Conservation (phyloP, 2,888 invertebrate species). For the Clusia tigrina region DNA sequence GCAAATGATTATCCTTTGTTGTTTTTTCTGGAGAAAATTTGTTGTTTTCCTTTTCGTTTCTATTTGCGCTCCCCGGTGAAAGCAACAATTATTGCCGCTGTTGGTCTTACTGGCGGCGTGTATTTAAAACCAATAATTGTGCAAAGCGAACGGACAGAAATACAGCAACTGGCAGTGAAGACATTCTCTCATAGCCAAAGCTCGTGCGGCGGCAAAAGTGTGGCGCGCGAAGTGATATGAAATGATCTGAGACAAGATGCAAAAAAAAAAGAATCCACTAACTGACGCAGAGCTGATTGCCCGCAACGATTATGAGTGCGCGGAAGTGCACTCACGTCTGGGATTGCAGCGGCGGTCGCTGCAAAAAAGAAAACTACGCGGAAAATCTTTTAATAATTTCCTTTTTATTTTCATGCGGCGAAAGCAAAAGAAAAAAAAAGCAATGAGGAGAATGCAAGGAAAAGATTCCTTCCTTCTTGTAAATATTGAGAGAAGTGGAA, state of each 20-base stretch:
- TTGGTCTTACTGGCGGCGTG: not conserved
- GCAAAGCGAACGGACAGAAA: not conserved
- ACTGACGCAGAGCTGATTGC: too few relatives aligned
- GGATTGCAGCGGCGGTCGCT: constrained; percentile 11
- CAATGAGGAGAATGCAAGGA: constrained; percentile 7
- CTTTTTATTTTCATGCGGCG: not conserved
- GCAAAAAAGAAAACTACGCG: constrained; percentile 19
- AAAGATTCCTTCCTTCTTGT: constrained; percentile 13
- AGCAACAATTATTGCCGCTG: constrained; percentile 6
- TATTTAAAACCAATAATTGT: constrained; percentile 11
- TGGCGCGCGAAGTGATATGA: not conserved
- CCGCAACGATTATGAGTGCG: constrained; percentile 4
- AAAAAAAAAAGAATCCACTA: not conserved
- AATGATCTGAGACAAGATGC: not conserved
- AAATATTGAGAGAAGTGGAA: constrained; percentile 18
- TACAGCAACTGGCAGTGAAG: not conserved
- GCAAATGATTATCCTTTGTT: too few relatives aligned
- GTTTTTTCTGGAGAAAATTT: not conserved
- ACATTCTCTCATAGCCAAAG: not conserved
- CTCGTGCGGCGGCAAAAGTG: not conserved
- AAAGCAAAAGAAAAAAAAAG: constrained; percentile 4
- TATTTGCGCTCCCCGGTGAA: too few relatives aligned
- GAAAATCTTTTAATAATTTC: constrained; percentile 24
- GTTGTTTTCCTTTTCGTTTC: not conserved
- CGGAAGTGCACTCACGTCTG: constrained; percentile 12